Conservation (phyloP, 2,113 vertebrate species). For the Oceanites oceanicus region DNA sequence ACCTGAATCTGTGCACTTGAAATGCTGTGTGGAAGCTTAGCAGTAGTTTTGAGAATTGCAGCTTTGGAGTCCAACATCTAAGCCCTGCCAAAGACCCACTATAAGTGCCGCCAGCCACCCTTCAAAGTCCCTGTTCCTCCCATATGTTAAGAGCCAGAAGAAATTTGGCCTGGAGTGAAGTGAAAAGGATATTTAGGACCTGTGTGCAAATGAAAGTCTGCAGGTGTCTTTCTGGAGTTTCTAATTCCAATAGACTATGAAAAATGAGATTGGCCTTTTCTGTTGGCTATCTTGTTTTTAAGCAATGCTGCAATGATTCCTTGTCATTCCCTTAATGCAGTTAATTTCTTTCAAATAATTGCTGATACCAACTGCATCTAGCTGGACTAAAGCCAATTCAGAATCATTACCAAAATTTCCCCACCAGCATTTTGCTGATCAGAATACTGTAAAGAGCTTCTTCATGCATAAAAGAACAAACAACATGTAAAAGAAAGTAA, state of each 20-base stretch:
- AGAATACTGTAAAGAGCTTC: neutral
- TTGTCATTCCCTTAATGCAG: neutral
- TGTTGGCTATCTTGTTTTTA: neutral
- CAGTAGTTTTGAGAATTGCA: neutral
- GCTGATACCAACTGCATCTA: neutral
- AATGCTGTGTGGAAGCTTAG: neutral
- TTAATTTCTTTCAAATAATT: neutral
- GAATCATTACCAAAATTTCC: neutral
- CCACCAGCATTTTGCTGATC: neutral
- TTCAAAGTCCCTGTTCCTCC: neutral
- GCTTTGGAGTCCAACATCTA: neutral
- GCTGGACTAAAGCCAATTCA: neutral
- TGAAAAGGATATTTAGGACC: neutral
- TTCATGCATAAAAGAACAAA: neutral
- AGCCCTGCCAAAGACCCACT: neutral
- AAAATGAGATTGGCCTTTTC: neutral
- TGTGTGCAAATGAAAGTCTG: neutral
- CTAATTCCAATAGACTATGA: neutral
- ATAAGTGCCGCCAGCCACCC: neutral
- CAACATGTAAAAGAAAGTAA: neutral
- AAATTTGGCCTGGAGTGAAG: neutral
- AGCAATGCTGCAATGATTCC: neutral
- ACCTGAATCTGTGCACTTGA: neutral
- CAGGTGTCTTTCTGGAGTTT: neutral
- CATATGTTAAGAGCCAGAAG: neutral